A percentile compares a stretch with the other conserved stretches of the same genome.
These are phyloP conservation scores for Bombyx huttoni DNA, from an alignment of 2,888 invertebrate species.

Conservation along the genomic window DNA sequence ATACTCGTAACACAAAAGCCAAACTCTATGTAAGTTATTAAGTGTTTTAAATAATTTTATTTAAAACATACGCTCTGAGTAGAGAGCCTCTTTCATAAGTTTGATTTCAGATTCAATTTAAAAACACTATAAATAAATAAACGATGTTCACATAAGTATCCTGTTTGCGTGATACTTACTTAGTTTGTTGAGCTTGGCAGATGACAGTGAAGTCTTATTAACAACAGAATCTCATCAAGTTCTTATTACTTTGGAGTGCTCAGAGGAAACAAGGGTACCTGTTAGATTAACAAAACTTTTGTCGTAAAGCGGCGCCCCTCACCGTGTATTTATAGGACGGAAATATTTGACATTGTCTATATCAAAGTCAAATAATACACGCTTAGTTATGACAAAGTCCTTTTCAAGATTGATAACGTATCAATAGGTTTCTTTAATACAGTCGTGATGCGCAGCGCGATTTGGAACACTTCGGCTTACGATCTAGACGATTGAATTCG, in stretches of 20 bases:
- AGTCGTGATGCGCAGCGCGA: no score
- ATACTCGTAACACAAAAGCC: no score
- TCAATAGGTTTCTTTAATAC: no score
- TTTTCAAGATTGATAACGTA: no score
- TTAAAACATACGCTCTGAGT: no score
- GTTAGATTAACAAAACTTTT: background rate
- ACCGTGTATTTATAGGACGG: background rate
- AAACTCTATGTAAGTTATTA: no score
- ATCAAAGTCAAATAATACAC: background rate
- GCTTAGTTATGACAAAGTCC: no score
- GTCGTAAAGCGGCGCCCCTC: background rate
- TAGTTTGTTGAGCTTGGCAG: background rate
- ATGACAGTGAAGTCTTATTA: background rate
- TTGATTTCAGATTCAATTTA: no score
- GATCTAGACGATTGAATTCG: no score
- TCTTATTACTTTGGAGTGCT: conserved; percentile 15
- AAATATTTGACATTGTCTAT: background rate
- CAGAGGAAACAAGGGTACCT: conserved; percentile 7
- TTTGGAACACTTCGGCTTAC: no score
- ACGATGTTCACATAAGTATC: background rate
- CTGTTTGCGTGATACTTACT: background rate
- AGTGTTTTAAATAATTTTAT: no score
- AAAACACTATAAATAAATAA: background rate
- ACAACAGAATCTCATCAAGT: conserved; percentile 20
- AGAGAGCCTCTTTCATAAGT: no score